phyloP scores from a whole-genome alignment of 2,113 vertebrate species.

The Triplophysa tibetana region DNA sequence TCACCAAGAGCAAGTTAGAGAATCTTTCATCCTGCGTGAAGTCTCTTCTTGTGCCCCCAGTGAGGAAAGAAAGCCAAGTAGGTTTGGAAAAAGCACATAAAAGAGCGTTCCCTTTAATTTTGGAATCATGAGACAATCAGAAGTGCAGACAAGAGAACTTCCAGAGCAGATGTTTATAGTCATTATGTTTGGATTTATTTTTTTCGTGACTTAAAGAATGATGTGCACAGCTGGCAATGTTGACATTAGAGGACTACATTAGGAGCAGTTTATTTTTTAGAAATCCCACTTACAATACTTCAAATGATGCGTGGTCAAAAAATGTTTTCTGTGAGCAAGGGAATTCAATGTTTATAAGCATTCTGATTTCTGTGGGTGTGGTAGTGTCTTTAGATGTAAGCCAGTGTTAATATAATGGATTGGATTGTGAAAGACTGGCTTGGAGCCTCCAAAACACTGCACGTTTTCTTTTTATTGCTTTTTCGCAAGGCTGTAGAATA shows the following conservation, averaged over 20 bases:
- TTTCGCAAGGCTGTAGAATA: too few species aligned
- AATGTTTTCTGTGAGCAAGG: constrained; percentile 20
- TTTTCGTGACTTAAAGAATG: constrained; percentile 65
- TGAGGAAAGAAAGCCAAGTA: neutral
- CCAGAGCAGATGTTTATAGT: constrained; percentile 65
- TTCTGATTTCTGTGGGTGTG: neutral
- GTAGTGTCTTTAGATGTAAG: neutral
- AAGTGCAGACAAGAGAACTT: constrained; percentile 50
- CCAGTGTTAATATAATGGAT: neutral
- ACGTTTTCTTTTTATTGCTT: neutral
- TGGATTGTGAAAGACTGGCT: neutral
- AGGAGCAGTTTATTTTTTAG: constrained; percentile 58
- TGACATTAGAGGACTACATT: constrained; percentile 65
- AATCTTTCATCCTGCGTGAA: neutral
- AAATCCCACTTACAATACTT: constrained; percentile 38
- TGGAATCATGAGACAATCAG: constrained; percentile 18
- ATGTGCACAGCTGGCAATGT: constrained; percentile 67
- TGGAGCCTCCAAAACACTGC: neutral
- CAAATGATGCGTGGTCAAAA: constrained; percentile 57
- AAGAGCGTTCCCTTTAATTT: neutral
- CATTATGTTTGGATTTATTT: constrained; percentile 65
- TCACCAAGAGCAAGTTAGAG: neutral
- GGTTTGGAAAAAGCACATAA: neutral
- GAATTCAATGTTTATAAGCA: neutral
- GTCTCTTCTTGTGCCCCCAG: neutral